Evolutionary conservation across 2,888 invertebrate species (phyloP).

Genomic region (Sicus ferrugineus): DNA sequence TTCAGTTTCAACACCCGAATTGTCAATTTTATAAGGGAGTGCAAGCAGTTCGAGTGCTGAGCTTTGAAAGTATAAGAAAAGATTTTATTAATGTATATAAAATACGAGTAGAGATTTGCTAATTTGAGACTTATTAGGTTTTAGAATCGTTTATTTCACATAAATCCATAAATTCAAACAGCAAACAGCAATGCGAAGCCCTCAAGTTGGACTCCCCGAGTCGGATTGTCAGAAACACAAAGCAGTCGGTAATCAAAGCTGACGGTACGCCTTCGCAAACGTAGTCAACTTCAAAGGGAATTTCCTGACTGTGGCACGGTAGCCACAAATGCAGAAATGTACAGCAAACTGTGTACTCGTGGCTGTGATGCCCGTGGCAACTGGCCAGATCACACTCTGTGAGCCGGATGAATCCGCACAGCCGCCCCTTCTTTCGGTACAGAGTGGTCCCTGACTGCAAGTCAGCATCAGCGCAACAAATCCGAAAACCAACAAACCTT

Average conservation of each 20-base stretch:
- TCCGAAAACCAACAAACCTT: not conserved
- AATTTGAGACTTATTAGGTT: no score
- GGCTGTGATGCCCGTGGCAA: not conserved
- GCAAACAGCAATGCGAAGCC: not conserved
- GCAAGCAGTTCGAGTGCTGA: no score
- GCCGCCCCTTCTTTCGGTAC: not conserved
- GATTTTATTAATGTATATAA: not conserved
- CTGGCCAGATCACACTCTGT: not conserved
- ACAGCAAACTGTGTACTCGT: not conserved
- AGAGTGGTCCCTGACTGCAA: not conserved
- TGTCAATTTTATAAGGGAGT: not conserved
- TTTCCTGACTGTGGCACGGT: conserved; percentile 4
- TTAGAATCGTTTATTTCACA: no score
- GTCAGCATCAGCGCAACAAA: not conserved
- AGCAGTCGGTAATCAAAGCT: conserved; percentile 4
- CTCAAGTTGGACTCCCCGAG: not conserved
- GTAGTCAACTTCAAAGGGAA: conserved; percentile 13
- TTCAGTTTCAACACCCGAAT: not conserved
- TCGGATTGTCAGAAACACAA: conserved; percentile 16
- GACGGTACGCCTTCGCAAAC: not conserved
- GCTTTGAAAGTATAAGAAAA: not conserved
- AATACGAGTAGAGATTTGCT: no score
- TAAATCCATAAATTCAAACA: not conserved
- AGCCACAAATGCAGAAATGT: conserved; percentile 6
- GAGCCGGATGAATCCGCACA: not conserved